Evolutionary conservation across 1,140 invertebrate genomes (phyloP), one percentile per base, ranked within the genome.

Genomic region (Sipha flava): DNA sequence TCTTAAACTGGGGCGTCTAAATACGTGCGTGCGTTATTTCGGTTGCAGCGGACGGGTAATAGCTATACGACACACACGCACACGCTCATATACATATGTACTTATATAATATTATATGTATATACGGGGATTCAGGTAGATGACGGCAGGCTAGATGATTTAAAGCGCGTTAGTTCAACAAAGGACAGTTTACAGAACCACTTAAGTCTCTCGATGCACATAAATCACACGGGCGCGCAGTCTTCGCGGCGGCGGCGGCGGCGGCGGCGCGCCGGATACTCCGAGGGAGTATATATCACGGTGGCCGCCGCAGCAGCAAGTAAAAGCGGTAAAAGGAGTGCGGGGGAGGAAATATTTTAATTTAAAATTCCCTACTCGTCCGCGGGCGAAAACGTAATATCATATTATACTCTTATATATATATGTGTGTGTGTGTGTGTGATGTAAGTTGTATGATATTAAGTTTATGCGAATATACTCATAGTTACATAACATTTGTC

Each of bases 171-270:
- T 75, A 57, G 37, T 75, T 57, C 49, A 57, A 75, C 72, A 75
- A 75, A 75, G 72, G 72, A 75, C 72, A 75, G 72, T 75, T 75
- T 75, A 57, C 49, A 57, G 72, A 57, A 75, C 72, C 72, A 75
- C 49, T 57, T 75, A 75, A 75, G 49, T 37, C 72, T 75, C 72
- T n/a, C 12, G 45, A 23, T 14, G 49, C 26, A 57, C 72, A 75
- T 57, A 57, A 75, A 57, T 75, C 72, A 75, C 72, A n/a, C 72
- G 34, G 12, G 21, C 72, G 49, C 49, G 18, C 47, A 52, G 70
- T 52, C 70, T 49, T 54, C 47, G 7, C n/a, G 70, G 59, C 45
- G 16, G 14, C 21, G 34, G 40, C 23, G 29, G 10, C 34, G n/a
- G n/a, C n/a, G n/a, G n/a, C n/a, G n/a, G 31, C 31, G 12, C 18